Evolutionary conservation across 2,888 invertebrate genomes (phyloP).

Genomic region (Hirtodrosophila cameraria): DNA sequence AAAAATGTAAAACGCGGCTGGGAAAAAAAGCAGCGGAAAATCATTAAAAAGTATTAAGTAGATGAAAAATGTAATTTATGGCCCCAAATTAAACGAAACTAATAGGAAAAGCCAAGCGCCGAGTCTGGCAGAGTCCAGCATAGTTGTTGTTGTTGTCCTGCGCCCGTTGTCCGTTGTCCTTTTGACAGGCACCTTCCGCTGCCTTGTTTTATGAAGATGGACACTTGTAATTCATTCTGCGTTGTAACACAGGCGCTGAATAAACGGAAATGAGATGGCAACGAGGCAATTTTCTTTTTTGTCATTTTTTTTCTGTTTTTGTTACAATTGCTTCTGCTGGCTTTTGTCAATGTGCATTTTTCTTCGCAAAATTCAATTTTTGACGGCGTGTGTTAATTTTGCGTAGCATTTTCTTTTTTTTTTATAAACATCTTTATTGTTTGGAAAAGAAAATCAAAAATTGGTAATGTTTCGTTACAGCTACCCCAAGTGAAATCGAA

Average conservation of each 20-base stretch:
- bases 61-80: constrained; percentile 78
- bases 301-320: not conserved
- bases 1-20: constrained; percentile 28
- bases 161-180: constrained; percentile 54
- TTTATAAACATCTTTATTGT: too few species aligned
- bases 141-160: constrained; percentile 20
- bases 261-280: constrained; percentile 75
- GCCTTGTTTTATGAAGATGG: constrained; percentile 79
- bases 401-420: constrained; percentile 49
- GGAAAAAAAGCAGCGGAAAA: constrained; percentile 40
- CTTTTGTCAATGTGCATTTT: constrained; percentile 55
- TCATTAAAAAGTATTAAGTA: constrained; percentile 79
- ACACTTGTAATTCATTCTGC: constrained; percentile 77
- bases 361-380: constrained; percentile 42
- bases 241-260: constrained; percentile 65
- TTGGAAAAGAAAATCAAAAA: too few species aligned
- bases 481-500: too few species aligned
- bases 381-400: constrained; percentile 32
- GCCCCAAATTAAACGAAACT: constrained; percentile 76
- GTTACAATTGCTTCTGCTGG: constrained; percentile 20
- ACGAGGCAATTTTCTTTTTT: constrained; percentile 54
- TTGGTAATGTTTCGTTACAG: too few species aligned
- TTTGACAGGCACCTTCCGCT: constrained; percentile 76
- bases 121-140: constrained; percentile 29
- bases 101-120: constrained; percentile 73